Evolutionary conservation across 2,888 invertebrate species (phyloP).

Genomic region (Xanthia icteritia): DNA sequence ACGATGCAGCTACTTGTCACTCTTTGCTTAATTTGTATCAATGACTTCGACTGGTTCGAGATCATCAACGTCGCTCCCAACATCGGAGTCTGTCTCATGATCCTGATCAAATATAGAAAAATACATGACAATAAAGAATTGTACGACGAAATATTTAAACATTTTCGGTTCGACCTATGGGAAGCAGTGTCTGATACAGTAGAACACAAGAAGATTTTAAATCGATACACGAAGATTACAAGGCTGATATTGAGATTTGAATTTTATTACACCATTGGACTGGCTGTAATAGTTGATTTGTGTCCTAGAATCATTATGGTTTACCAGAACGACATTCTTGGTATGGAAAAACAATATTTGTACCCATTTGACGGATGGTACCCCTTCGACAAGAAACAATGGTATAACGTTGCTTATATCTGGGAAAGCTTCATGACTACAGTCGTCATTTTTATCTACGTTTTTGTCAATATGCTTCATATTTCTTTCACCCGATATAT

Average conservation of each 20-base stretch:
- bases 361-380: constrained; percentile 86
- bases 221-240: constrained; percentile 70
- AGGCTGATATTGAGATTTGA: constrained; percentile 75
- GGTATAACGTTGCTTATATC: constrained; percentile 79
- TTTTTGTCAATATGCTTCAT: constrained; percentile 78
- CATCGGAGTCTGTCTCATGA: constrained; percentile 80
- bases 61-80: constrained; percentile 83
- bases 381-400: constrained; percentile 83
- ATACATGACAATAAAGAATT: constrained; percentile 72
- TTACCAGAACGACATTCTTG: constrained; percentile 73
- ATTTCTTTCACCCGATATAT: constrained; percentile 76
- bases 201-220: constrained; percentile 72
- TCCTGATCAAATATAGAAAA: constrained; percentile 78
- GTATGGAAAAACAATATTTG: constrained; percentile 72
- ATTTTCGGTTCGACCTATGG: constrained; percentile 79
- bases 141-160: constrained; percentile 76
- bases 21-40: constrained; percentile 72
- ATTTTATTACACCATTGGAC: constrained; percentile 73
- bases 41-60: constrained; percentile 75
- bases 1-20: constrained; percentile 75
- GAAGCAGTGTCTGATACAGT: constrained; percentile 70
- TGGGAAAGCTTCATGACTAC: constrained; percentile 84
- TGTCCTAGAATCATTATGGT: constrained; percentile 82
- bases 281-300: constrained; percentile 75
- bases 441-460: constrained; percentile 77